Percentiles rank a stretch among this genome's conserved stretches.
Evolutionary conservation across 2,113 vertebrate species (phyloP).

Genomic region (Nycticebus coucang): DNA sequence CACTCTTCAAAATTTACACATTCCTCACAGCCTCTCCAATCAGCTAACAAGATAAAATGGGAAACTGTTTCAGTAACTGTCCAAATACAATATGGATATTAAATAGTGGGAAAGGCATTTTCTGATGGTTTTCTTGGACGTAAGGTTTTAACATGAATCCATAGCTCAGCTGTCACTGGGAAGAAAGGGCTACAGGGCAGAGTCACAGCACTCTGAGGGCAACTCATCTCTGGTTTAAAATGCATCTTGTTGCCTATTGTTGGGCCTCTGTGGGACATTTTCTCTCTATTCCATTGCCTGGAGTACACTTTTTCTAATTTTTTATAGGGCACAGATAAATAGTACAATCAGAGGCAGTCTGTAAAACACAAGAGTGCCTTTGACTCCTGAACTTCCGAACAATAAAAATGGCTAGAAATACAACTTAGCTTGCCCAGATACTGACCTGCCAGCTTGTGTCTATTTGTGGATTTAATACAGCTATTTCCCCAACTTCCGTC

Average conservation of each 20-base stretch:
- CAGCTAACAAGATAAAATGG: constrained; percentile 50
- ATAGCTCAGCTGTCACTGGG: neutral
- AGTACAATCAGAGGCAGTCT: neutral
- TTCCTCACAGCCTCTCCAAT: constrained; percentile 62
- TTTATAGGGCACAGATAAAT: neutral
- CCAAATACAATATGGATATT: neutral
- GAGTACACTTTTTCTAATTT: neutral
- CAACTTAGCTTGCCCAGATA: neutral
- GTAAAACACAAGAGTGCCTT: neutral
- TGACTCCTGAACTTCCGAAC: neutral
- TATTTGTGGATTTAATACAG: neutral
- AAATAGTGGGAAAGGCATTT: constrained; percentile 24
- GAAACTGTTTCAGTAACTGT: neutral
- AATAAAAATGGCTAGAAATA: neutral
- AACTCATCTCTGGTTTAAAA: neutral
- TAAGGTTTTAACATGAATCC: constrained; percentile 36
- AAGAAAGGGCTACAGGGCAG: neutral
- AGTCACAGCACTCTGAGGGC: too few species aligned
- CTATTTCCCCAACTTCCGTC: neutral
- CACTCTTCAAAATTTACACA: constrained; percentile 6
- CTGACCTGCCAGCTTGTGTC: neutral
- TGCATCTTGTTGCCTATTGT: neutral
- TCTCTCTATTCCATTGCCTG: neutral
- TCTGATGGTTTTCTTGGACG: constrained; percentile 61
- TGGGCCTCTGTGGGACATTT: neutral